Evolutionary conservation across 2,888 invertebrate species (phyloP).

Genomic region (Drosophila gaucha): DNA sequence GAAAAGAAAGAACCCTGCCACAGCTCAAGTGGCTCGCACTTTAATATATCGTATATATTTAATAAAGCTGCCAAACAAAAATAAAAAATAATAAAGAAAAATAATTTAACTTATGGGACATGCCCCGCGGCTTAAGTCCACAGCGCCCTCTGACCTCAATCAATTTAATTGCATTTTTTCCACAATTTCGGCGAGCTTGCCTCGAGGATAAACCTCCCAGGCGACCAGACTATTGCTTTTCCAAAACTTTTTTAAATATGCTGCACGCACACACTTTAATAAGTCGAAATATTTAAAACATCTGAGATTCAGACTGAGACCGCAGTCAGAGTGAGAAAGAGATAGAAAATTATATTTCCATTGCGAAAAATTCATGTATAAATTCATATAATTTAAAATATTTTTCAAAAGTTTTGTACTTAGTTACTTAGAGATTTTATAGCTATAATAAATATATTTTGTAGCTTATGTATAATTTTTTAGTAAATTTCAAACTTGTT

Average conservation of each 20-base stretch:
- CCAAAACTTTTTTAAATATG: slow-evolving; percentile 4
- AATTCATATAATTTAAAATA: neutral
- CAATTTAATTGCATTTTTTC: slow-evolving; percentile 61
- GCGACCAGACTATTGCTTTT: slow-evolving; percentile 9
- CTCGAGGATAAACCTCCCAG: slow-evolving; percentile 5
- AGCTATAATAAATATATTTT: neutral
- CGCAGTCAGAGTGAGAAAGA: neutral
- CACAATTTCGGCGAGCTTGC: slow-evolving; percentile 27
- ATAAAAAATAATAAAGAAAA: slow-evolving; percentile 19
- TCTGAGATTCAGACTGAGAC: too few species aligned
- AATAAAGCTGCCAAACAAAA: neutral
- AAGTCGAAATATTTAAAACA: neutral
- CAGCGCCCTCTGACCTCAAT: slow-evolving; percentile 47
- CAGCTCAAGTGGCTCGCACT: slow-evolving; percentile 23
- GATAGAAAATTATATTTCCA: neutral
- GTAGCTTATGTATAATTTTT: too few species aligned
- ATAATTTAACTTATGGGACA: slow-evolving; percentile 46
- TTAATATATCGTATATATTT: slow-evolving; percentile 13
- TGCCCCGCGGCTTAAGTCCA: slow-evolving; percentile 21
- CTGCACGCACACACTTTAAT: neutral
- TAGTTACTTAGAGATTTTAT: neutral
- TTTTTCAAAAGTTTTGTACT: neutral
- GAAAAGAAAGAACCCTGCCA: slow-evolving; percentile 1
- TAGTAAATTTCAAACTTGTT: neutral
- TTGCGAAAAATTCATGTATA: neutral